A percentile compares a stretch with the other conserved stretches of the same genome.
These are phyloP conservation scores for Spongilla lacustris DNA, from an alignment of 37 sponge, comb jelly and placozoan genomes.

Conservation along the genomic window DNA sequence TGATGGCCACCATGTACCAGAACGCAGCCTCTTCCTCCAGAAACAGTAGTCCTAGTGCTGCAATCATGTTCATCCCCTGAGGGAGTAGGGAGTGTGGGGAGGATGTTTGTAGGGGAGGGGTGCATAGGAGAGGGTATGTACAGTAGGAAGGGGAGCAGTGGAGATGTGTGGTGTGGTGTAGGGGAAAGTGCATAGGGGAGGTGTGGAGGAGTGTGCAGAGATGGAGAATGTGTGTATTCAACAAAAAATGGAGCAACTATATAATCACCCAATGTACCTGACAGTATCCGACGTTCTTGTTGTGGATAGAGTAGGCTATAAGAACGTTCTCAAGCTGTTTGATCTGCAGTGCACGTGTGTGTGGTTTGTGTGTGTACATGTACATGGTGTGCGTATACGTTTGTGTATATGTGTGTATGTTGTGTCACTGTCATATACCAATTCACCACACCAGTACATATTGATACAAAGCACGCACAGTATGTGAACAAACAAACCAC, in stretches of 20 bases:
- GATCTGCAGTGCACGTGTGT: constrained; percentile 11
- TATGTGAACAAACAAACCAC: no score
- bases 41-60: constrained; percentile 70
- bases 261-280: constrained; percentile 58
- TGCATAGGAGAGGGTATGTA: not conserved
- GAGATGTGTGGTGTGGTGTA: not conserved
- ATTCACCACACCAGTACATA: no score
- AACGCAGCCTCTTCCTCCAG: constrained; percentile 81
- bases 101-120: not conserved
- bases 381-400: no score
- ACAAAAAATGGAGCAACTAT: no score
- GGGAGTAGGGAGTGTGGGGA: no score
- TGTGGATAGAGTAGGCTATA: constrained; percentile 48
- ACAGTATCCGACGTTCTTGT: constrained; percentile 63
- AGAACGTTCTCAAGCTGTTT: constrained; percentile 51
- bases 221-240: no score
- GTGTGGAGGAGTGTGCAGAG: not conserved
- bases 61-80: constrained; percentile 88
- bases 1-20: constrained; percentile 74
- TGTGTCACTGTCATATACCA: no score
- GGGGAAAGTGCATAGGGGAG: not conserved
- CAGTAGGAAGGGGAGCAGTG: no score
- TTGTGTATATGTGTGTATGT: no score
- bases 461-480: no score
- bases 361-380: not conserved